These are phyloP conservation scores for Lepidothrix coronata DNA, from an alignment of 2,113 vertebrate species.

Conservation along the genomic window DNA sequence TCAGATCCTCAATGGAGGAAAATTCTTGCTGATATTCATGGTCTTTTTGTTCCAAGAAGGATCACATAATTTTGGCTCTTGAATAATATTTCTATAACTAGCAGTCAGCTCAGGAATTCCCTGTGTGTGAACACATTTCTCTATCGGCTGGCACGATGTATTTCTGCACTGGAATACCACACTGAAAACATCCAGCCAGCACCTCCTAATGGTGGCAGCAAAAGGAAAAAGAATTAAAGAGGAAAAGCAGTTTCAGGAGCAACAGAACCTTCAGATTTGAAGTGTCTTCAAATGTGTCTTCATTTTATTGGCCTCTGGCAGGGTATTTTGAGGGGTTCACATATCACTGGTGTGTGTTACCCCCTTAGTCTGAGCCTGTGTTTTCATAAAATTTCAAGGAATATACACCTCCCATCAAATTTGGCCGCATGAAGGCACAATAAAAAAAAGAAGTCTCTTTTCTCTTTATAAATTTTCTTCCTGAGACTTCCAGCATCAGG, in stretches of 20 bases:
- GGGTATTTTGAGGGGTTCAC: not conserved
- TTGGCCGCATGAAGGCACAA: not conserved
- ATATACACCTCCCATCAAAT: not conserved
- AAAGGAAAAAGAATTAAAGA: not conserved
- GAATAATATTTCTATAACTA: slow-evolving; percentile 24
- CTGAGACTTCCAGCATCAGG: not conserved
- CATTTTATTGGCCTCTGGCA: not conserved
- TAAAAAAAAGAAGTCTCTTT: not conserved
- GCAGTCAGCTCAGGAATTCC: not conserved
- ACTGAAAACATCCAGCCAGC: not conserved
- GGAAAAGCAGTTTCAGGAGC: not conserved
- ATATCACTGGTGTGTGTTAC: not conserved
- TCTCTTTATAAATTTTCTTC: not conserved
- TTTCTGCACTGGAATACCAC: not conserved
- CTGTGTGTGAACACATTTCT: not conserved
- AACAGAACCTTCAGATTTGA: not conserved
- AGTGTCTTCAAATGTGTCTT: not conserved
- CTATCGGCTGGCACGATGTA: not conserved
- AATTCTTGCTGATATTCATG: slow-evolving; percentile 36
- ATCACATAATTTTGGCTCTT: slow-evolving; percentile 36
- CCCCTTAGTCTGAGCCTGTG: not conserved
- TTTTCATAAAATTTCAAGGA: not conserved
- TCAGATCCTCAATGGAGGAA: not conserved
- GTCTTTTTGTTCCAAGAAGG: slow-evolving; percentile 28
- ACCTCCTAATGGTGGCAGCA: slow-evolving; percentile 20